Base-by-base conservation (phyloP, 2,888 invertebrate genomes). In the Mellilla xanthometata region DNA sequence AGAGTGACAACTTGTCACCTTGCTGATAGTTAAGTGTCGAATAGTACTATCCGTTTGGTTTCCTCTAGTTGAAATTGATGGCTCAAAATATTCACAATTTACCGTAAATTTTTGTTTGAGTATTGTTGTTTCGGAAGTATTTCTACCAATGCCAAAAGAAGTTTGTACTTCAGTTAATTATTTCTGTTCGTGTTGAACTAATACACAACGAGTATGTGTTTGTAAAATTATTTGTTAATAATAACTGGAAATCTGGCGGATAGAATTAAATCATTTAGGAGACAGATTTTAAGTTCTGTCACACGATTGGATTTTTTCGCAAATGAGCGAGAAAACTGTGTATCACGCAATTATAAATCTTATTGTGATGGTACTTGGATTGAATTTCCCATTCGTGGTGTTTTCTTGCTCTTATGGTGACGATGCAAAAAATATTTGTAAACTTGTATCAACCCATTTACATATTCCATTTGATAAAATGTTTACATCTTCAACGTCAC, bases 221-320 rank as follows among this genome's bases (percentile, higher is more conserved):
- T n/a, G n/a, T n/a, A n/a, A n/a, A n/a, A n/a, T n/a, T n/a, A n/a
- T n/a, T n/a, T n/a, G n/a, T n/a, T n/a, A n/a, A n/a, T n/a, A n/a
- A n/a, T n/a, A n/a, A n/a, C n/a, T 44, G 47, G 33, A 45, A 47
- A 50, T 50, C 29, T 36, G 35, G 42, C 46, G 51, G 54, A 45
- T 54, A 28, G 40, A 34, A 3, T 0, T 36, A 24, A 35, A 3
- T 9, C 39, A 50, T 39, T 38, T 19, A 27, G 11, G 23, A 34
- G 23, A 34, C 10, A 23, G 3, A 26, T 15, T 35, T 32, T 32
- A 33, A 2, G 39, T 19, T 19, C 15, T 19, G 15, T 19, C 15
- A 19, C 3, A 19, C 3, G 15, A 34, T 48, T 10, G 32, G 44
- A 36, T 15, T 42, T 39, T 38, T 34, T 43, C 39, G 48, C 19